Base-by-base conservation (phyloP, 2,888 invertebrate species). In the Drosophila emarginata region DNA sequence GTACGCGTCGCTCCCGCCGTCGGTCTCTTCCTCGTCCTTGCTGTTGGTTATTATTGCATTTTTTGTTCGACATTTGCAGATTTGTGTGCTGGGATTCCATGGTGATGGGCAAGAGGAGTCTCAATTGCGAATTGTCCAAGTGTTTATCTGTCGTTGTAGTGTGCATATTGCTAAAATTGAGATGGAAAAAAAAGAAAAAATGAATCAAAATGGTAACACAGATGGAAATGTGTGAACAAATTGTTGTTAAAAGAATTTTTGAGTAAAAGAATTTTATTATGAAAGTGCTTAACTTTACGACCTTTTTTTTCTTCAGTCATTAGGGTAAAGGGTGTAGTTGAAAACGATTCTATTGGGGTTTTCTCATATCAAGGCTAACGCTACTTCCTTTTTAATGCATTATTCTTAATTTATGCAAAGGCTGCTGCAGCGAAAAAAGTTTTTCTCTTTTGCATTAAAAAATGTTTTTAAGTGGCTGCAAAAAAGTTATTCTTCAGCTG, bases 11-110 rank as follows among this genome's bases (percentile, higher is more conserved):
- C 37, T 40, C 36, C 52, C 73, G 64, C 60, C 87, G 79, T 57
- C 79, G 72, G 54, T 82, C 72, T 45, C 86, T 66, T 23, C 79
- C 72, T 53, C 85, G 70, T 51, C 86, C 67, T 26, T 72, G 80
- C 64, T 79, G 79, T 62, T 72, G 72, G 56, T 71, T 87, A 62
- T 74, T 82, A 73, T 69, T 77, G 74, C 79, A 72, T 67, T 87
- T 72, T 67, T 77, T 78, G 61, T 64, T 69, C 5, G 74, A 61
- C 82, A 87, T 79, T 70, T 81, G 87, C 60, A 53, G 65, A 65
- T 79, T 64, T 77, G 74, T 67, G 58, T 64, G 60, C 53, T 62
- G 76, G 45, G 54, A 65, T 60, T 63, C 64, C 45, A 45, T 45
- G 21, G 45, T 14, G 45, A 45, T 45, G 54, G 60, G 58, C 45